phyloP scores from a whole-genome alignment of 2,888 invertebrate species.

The Cyaniris semiargus region DNA sequence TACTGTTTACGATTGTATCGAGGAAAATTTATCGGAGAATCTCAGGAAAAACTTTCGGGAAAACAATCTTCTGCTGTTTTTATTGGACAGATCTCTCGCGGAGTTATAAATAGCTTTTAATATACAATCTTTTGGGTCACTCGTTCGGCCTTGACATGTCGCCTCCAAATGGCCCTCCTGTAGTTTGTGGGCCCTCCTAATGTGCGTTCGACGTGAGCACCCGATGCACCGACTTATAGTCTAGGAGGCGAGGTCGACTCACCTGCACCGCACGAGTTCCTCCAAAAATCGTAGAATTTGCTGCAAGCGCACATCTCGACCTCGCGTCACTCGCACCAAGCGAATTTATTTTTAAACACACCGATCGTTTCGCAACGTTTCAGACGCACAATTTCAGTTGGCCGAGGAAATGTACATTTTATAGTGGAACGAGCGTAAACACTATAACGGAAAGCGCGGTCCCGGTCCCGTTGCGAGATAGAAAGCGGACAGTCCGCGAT shows the following conservation, averaged over 20 bases:
- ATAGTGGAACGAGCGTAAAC: conserved; percentile 55
- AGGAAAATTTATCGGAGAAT: neutral
- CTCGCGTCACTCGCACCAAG: conserved; percentile 69
- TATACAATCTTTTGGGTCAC: neutral
- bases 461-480: conserved; percentile 64
- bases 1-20: neutral
- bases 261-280: conserved; percentile 77
- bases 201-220: neutral
- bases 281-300: conserved; percentile 77
- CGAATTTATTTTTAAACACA: conserved; percentile 80
- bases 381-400: conserved; percentile 63
- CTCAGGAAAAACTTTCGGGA: neutral
- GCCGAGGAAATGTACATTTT: conserved; percentile 58
- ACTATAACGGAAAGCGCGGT: conserved; percentile 60
- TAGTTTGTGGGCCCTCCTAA: neutral
- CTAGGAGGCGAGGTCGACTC: conserved; percentile 45
- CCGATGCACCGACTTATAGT: neutral
- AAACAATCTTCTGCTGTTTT: neutral
- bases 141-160: neutral
- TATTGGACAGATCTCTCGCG: neutral
- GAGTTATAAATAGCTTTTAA: neutral
- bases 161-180: neutral
- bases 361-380: conserved; percentile 76
- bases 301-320: conserved; percentile 75
- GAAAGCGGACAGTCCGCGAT: conserved; percentile 61